These are phyloP conservation scores for Eupithecia insigniata DNA, from an alignment of 2,888 invertebrate species.

Conservation along the genomic window DNA sequence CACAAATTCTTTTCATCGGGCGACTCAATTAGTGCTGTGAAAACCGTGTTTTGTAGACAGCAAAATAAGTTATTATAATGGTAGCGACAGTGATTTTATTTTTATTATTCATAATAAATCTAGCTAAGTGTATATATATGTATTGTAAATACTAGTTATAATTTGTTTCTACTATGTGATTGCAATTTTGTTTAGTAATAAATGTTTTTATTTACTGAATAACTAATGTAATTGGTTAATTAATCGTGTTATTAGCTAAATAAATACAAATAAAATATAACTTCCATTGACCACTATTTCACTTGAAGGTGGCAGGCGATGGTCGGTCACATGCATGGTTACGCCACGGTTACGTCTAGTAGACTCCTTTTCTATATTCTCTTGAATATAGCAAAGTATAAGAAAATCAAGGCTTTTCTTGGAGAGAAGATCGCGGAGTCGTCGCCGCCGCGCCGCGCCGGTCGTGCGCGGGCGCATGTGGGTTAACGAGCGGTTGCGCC, in stretches of 20 bases:
- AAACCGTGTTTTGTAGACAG: neutral
- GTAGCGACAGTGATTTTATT: neutral
- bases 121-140: too few species aligned
- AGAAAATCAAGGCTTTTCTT: slow-evolving; percentile 31
- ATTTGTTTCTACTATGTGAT: too few species aligned
- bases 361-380: neutral
- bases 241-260: too few species aligned
- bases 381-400: slow-evolving; percentile 9
- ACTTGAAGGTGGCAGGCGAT: neutral
- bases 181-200: too few species aligned
- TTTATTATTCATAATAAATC: neutral
- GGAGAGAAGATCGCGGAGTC: slow-evolving; percentile 27
- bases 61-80: neutral
- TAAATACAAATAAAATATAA: too few species aligned
- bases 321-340: neutral
- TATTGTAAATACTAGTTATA: too few species aligned
- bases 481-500: slow-evolving; percentile 79
- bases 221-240: too few species aligned
- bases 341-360: neutral
- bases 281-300: neutral
- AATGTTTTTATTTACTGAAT: too few species aligned
- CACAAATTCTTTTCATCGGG: neutral
- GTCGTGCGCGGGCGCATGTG: slow-evolving; percentile 62
- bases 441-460: slow-evolving; percentile 30
- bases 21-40: neutral